A percentile compares a stretch with the other conserved stretches of the same genome.
phyloP scores from a whole-genome alignment of 2,888 invertebrate genomes.

The Parapristionchus giblindavisi region DNA sequence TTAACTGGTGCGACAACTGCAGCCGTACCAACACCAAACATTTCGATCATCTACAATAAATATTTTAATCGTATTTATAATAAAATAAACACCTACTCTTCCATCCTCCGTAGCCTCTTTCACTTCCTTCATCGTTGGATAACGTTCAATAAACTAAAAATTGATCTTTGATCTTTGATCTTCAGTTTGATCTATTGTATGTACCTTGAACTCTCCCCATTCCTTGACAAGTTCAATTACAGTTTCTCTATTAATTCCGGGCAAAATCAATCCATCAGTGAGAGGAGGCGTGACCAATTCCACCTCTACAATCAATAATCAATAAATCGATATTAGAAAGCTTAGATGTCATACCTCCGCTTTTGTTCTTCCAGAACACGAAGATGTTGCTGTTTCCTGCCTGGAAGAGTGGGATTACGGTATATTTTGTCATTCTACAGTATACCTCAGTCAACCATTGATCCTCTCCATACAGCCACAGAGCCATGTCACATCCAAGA shows the following conservation, averaged over 20 bases:
- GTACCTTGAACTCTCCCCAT: slow-evolving; percentile 76
- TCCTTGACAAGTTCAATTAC: slow-evolving; percentile 82
- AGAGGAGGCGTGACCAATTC: slow-evolving; percentile 90
- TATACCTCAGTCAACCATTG: slow-evolving; percentile 88
- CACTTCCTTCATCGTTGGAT: slow-evolving; percentile 84
- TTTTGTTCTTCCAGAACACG: slow-evolving; percentile 82
- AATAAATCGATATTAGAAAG: not conserved
- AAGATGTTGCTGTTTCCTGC: slow-evolving; percentile 94
- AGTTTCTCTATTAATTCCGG: slow-evolving; percentile 88
- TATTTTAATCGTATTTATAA: too few species aligned
- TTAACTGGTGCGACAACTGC: slow-evolving; percentile 89
- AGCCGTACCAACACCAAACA: slow-evolving; percentile 95
- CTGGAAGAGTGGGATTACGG: not conserved
- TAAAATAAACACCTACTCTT: slow-evolving; percentile 82
- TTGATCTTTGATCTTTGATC: slow-evolving; percentile 78
- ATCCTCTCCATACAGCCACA: slow-evolving; percentile 93
- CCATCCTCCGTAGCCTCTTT: slow-evolving; percentile 80
- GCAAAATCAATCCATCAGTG: slow-evolving; percentile 85
- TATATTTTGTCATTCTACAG: not conserved
- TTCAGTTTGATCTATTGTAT: too few species aligned
- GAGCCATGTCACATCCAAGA: slow-evolving; percentile 84
- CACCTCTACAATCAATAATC: slow-evolving; percentile 79
- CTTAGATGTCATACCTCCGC: slow-evolving; percentile 80
- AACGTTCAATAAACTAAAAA: slow-evolving; percentile 82
- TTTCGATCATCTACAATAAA: slow-evolving; percentile 89